Evolutionary conservation across 2,888 invertebrate species (phyloP), one percentile per base, ranked within the genome.

Genomic region (Pilophorus perplexus): DNA sequence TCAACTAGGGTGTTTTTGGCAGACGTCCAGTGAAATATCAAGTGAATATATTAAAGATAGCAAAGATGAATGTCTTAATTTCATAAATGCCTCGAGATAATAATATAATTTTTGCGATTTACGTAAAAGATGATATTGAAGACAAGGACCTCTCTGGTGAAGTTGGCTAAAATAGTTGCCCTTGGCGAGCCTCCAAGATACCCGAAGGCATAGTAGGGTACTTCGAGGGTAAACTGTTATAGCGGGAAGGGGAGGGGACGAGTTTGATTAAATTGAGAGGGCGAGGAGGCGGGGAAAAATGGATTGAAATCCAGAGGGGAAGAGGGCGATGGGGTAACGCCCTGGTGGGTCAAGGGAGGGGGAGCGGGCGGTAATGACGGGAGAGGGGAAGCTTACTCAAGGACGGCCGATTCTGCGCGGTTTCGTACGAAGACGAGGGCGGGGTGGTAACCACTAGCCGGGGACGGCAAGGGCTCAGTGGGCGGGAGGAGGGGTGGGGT

Each of bases 391-490:
- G 14, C 22, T 38, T 25, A 52, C 55, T 38, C 55, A 55, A 55
- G 55, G 55, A 38, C 55, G 55, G 37, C 20, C 38, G 55, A 55
- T 38, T 38, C 55, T 55, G 55, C 55, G 38, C 55, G 55, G 55
- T 55, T 55, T 55, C 22, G 55, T 55, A 55, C 38, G 28, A 14
- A 1, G 50, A 5, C 6, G 50, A 12, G 50, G 25, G 27, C n/a
- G 23, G 38, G 10, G 55, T 14, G 10, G 33, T 12, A 23, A 22
- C 8, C 12, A n/a, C 18, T 12, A 14, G 28, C 3, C 12, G 28
- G 52, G 14, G 28, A n/a, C n/a, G n/a, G 33, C 16, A 28, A 14
- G 22, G 3, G 28, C 25, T n/a, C 28, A 52, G 52, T 2, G 27
- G 50, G 50, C n/a, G 25, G 22, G 22, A n/a, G 42, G 42, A 14